phyloP scores from a whole-genome alignment of 2,888 invertebrate species.

The Cyclophora albipunctata region DNA sequence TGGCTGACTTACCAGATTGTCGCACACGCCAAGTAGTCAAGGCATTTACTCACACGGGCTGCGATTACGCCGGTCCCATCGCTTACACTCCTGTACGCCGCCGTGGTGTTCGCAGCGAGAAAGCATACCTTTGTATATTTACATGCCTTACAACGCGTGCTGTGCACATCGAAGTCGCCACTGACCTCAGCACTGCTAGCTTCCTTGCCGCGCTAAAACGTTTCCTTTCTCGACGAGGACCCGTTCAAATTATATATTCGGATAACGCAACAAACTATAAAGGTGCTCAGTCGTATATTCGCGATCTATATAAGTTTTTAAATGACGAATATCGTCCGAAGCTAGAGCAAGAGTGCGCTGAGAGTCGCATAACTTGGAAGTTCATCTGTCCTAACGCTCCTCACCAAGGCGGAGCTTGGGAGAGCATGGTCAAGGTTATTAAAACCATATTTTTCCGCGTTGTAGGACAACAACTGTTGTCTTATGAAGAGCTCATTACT shows the following conservation, averaged over 20 bases:
- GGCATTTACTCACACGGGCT: constrained; percentile 8
- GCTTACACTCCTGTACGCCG: neutral
- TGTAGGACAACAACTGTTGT: neutral
- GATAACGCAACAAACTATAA: constrained; percentile 31
- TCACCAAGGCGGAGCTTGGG: constrained; percentile 6
- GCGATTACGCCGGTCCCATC: constrained; percentile 1
- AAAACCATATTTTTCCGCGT: neutral
- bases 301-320: constrained; percentile 6
- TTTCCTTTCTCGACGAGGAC: constrained; percentile 27
- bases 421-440: neutral
- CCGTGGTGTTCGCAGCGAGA: constrained; percentile 3
- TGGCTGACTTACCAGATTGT: constrained; percentile 8
- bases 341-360: neutral
- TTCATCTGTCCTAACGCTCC: neutral
- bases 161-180: constrained; percentile 10
- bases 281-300: constrained; percentile 6
- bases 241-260: constrained; percentile 16
- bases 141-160: constrained; percentile 3
- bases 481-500: neutral
- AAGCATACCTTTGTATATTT: constrained; percentile 22
- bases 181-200: constrained; percentile 18
- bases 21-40: constrained; percentile 3
- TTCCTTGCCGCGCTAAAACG: constrained; percentile 26
- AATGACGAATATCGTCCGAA: neutral
- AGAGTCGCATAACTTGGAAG: constrained; percentile 1